Conservation (phyloP, 2,888 invertebrate genomes). For the Sesia apiformis region DNA sequence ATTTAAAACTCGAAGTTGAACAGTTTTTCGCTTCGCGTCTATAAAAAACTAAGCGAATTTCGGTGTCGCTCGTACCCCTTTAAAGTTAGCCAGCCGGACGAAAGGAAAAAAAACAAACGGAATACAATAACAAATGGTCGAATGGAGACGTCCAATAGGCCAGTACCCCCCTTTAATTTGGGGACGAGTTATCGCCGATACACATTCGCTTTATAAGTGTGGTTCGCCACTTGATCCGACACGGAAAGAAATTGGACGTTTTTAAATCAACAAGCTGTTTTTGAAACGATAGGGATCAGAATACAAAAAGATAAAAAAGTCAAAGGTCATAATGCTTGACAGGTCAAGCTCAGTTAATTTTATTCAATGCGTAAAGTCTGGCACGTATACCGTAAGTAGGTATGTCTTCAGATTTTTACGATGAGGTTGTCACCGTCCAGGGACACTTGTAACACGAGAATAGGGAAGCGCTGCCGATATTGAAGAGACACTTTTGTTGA, state of each 20-base stretch:
- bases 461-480: no score
- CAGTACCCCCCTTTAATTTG: not conserved
- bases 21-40: not conserved
- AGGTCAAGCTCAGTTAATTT: no score
- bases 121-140: not conserved
- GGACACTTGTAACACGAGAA: no score
- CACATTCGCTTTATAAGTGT: slow-evolving; percentile 1
- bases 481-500: no score
- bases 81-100: not conserved
- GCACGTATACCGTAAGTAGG: no score
- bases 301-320: no score
- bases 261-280: not conserved
- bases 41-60: not conserved
- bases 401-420: no score
- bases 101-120: not conserved
- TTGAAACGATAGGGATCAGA: no score
- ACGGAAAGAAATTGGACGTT: not conserved
- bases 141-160: not conserved
- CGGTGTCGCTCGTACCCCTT: not conserved
- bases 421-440: no score
- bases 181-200: not conserved
- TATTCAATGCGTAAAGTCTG: no score
- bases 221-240: not conserved
- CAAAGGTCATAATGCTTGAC: no score
- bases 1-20: no score